Percentiles rank a stretch among this genome's conserved stretches.
Evolutionary conservation across 2,888 invertebrate genomes (phyloP).

Genomic region (Hoplodrina ambigua): DNA sequence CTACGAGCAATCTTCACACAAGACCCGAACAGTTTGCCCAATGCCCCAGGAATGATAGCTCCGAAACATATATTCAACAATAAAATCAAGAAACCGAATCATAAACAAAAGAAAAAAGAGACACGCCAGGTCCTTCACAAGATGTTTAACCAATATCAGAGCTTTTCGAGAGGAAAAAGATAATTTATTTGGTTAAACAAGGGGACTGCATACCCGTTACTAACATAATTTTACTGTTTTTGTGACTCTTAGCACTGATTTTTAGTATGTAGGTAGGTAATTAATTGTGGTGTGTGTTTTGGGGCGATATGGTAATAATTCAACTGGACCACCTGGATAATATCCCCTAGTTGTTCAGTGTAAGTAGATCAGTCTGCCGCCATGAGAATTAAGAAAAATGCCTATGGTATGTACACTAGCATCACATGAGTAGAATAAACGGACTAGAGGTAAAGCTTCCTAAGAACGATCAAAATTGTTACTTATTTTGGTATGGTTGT

Average conservation of each 20-base stretch:
- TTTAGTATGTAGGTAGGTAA: no score
- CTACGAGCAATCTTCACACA: constrained; percentile 61
- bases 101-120: constrained; percentile 22
- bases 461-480: no score
- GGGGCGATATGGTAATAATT: no score
- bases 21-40: constrained; percentile 24
- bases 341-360: no score
- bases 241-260: not conserved
- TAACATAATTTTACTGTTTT: not conserved
- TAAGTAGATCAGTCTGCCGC: no score
- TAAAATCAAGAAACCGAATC: constrained; percentile 49
- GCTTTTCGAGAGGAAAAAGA: not conserved
- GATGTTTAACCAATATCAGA: constrained; percentile 2
- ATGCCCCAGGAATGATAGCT: not conserved
- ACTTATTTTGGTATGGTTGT: no score
- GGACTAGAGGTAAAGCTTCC: no score
- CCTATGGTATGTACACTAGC: no score
- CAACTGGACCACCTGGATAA: no score
- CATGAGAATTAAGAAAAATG: no score
- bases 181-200: not conserved
- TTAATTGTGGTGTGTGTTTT: no score
- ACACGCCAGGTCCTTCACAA: not conserved
- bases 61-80: constrained; percentile 35
- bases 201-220: not conserved
- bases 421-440: no score